A percentile compares a stretch with the other conserved stretches of the same genome.
Evolutionary conservation across 2,797 vertebrate genomes (phyloP).

Genomic region (Eupleurogrammus muticus): DNA sequence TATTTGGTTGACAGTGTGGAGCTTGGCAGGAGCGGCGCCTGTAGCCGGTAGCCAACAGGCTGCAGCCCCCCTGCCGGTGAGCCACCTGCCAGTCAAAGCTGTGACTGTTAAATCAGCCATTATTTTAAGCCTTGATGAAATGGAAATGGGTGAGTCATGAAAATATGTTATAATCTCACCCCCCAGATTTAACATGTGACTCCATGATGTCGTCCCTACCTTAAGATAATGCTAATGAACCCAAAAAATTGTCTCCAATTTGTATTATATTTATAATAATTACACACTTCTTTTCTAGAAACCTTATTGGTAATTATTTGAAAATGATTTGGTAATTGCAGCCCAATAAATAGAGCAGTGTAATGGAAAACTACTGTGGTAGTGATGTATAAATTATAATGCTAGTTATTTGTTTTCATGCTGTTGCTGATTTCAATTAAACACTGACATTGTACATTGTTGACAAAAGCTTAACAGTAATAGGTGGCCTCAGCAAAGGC

Average conservation of each 20-base stretch:
- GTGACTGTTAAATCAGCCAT: too few relatives aligned
- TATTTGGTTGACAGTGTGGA: too few relatives aligned
- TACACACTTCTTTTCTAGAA: background rate
- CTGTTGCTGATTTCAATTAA: slow-evolving; percentile 10
- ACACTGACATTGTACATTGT: slow-evolving; percentile 8
- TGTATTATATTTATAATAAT: background rate
- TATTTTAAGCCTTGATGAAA: too few relatives aligned
- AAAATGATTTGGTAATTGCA: background rate
- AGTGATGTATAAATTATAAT: background rate
- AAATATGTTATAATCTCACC: background rate
- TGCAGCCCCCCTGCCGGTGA: too few relatives aligned
- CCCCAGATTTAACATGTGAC: background rate
- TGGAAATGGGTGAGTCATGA: too few relatives aligned
- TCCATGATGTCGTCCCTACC: too few relatives aligned
- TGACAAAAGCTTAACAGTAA: slow-evolving; percentile 3
- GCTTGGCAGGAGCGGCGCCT: too few relatives aligned
- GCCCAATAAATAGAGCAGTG: background rate
- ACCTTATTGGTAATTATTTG: background rate
- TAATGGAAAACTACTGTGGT: background rate
- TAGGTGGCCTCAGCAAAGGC: background rate
- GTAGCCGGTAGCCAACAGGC: too few relatives aligned
- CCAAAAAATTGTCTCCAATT: background rate
- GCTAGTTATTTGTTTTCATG: background rate
- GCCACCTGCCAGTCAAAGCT: too few relatives aligned
- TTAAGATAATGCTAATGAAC: background rate